Conservation (phyloP, 2,888 invertebrate species). For the Zygaena filipendulae region DNA sequence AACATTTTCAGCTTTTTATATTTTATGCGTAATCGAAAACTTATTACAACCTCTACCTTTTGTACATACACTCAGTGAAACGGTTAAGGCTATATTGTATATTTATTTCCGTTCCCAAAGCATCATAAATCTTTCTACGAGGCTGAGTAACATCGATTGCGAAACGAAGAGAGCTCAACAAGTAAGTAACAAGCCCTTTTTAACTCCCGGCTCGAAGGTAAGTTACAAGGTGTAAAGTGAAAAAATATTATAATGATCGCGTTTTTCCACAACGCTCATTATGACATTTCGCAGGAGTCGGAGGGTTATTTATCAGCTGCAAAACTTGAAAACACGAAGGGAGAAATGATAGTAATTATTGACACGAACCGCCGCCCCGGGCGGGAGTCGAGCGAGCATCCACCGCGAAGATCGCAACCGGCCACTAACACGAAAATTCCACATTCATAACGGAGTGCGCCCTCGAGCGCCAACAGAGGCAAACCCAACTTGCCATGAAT, state of each 20-base stretch:
- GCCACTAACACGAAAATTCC: conserved; percentile 59
- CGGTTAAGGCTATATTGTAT: too few relatives aligned
- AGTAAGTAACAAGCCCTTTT: too few relatives aligned
- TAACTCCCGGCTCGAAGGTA: too few relatives aligned
- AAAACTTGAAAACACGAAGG: conserved; percentile 44
- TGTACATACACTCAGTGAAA: too few relatives aligned
- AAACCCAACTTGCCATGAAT: conserved; percentile 31
- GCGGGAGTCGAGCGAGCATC: conserved; percentile 36
- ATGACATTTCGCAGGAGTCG: conserved; percentile 56
- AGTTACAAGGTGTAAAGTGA: conserved; percentile 24
- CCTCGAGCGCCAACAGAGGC: conserved; percentile 42
- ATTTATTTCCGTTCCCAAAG: too few relatives aligned
- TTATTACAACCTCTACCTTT: conserved; percentile 12
- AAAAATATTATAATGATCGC: conserved; percentile 32
- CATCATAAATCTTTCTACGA: too few relatives aligned
- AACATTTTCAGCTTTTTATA: conserved; percentile 41
- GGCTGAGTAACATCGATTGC: too few relatives aligned
- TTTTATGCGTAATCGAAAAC: conserved; percentile 33
- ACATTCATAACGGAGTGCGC: conserved; percentile 50
- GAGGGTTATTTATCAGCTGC: conserved; percentile 44
- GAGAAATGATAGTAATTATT: conserved; percentile 62
- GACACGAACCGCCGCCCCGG: conserved; percentile 48
- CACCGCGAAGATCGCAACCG: conserved; percentile 46
- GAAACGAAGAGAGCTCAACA: conserved; percentile 7
- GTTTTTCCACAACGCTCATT: conserved; percentile 45